Base-by-base conservation (phyloP, 2,888 invertebrate genomes). In the Hemaris fuciformis region DNA sequence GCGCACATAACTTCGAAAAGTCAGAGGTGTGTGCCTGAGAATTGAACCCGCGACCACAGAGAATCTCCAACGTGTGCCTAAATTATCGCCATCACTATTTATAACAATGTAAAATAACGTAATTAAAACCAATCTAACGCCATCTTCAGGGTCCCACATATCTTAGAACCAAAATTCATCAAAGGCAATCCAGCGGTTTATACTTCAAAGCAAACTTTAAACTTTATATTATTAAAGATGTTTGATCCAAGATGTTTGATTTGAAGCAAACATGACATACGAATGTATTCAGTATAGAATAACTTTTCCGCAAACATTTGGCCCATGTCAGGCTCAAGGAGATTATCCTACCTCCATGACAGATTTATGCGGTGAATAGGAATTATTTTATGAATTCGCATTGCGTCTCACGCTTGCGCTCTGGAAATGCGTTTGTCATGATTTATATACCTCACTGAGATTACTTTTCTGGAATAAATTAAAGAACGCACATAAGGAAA, bases 291-390 rank as follows among this genome's bases (percentile, higher is more conserved):
- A 8, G 4, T 10, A 10, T 46, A 23, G 23, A 10, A 31, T 27
- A 53, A 27, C 18, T 53, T 53, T 31, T 38, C 1, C 13, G 2
- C 53, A 57, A 57, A 57, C 41, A 43, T 59, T 59, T 18, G 13
- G 15, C 25, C 22, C 27, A 25, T 43, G 42, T 59, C 58, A 59
- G 25, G 25, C 23, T 7, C 27, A 6, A 48, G 10, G 20, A 23
- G 58, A 43, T 43, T 42, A 43, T 43, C 58, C 43, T 13, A 13
- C 45, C 27, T 41, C 10, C 58, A 15, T 27, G 43, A 15, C 43
- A 43, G 58, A 43, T 59, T 59, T 59, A 59, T 59, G 25, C 27
- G 43, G 48, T 27, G 48, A 20, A 43, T 8, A 18, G 58, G 27
- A 15, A 59, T 48, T 13, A 15, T 18, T 43, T 42, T 25, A 43